phyloP scores from a whole-genome alignment of 2,797 vertebrate genomes.

The Neoniphon sammara region DNA sequence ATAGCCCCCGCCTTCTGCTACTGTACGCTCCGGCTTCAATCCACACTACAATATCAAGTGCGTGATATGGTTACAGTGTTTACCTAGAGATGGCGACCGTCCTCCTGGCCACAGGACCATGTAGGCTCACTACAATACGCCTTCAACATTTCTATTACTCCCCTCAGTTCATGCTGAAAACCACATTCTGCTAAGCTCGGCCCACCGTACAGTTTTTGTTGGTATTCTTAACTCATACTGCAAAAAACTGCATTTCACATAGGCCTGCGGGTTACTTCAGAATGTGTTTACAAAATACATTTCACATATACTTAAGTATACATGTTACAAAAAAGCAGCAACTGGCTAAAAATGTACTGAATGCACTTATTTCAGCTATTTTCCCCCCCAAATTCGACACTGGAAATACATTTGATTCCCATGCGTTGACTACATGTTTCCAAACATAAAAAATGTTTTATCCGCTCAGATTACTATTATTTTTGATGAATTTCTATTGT shows the following conservation, averaged over 20 bases:
- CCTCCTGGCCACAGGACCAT: constrained; percentile 57
- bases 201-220: constrained; percentile 36
- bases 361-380: too few relatives aligned
- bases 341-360: too few relatives aligned
- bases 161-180: constrained; percentile 12
- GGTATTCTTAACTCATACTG: constrained; percentile 2
- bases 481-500: too few relatives aligned
- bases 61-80: constrained; percentile 69
- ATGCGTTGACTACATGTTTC: too few relatives aligned
- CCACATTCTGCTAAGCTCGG: constrained; percentile 23
- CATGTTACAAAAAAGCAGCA: too few relatives aligned
- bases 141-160: constrained; percentile 36
- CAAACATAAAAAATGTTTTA: too few relatives aligned
- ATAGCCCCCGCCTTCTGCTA: constrained; percentile 65
- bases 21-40: constrained; percentile 51
- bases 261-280: background rate
- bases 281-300: background rate
- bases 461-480: too few relatives aligned
- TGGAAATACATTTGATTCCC: too few relatives aligned
- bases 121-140: constrained; percentile 52
- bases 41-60: constrained; percentile 59
- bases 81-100: constrained; percentile 77
- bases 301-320: background rate
- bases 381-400: too few relatives aligned
- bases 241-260: background rate